phyloP scores from a whole-genome alignment of 1,140 invertebrate species.

The Drosophila takahashii region DNA sequence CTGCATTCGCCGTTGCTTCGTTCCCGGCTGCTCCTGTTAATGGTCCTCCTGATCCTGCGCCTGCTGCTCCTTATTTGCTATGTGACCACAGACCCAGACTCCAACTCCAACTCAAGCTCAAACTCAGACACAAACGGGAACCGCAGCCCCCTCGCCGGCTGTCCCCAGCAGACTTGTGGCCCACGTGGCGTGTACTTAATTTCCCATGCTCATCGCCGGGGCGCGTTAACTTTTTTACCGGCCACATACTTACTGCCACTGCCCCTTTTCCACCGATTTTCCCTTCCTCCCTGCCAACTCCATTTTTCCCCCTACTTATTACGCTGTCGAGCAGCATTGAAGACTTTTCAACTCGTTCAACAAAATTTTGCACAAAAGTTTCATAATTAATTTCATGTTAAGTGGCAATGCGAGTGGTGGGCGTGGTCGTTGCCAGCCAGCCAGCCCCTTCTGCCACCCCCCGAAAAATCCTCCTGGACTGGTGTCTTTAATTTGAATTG shows the following conservation, averaged over 20 bases:
- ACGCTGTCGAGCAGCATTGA: slow-evolving; percentile 45
- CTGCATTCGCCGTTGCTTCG: slow-evolving; percentile 27
- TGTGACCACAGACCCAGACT: slow-evolving; percentile 48
- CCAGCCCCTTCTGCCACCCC: not conserved
- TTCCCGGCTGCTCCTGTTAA: not conserved
- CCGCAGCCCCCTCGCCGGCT: slow-evolving; percentile 23
- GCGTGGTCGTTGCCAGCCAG: slow-evolving; percentile 30
- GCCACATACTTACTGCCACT: slow-evolving; percentile 41
- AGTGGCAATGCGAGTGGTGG: slow-evolving; percentile 72
- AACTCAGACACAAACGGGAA: slow-evolving; percentile 24
- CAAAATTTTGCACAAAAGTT: slow-evolving; percentile 83
- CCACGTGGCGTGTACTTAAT: slow-evolving; percentile 80
- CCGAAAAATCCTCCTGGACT: slow-evolving; percentile 25
- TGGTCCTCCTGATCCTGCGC: slow-evolving; percentile 1
- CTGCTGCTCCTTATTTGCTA: slow-evolving; percentile 34
- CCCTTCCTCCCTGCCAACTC: slow-evolving; percentile 4
- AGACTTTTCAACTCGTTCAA: slow-evolving; percentile 78
- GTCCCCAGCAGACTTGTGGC: slow-evolving; percentile 69
- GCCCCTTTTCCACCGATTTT: not conserved
- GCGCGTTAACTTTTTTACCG: slow-evolving; percentile 65
- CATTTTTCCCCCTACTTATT: slow-evolving; percentile 16
- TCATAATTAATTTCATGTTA: slow-evolving; percentile 84
- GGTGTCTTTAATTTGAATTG: slow-evolving; percentile 80
- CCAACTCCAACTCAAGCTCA: slow-evolving; percentile 29
- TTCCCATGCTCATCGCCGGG: slow-evolving; percentile 68